Evolutionary conservation across 2,888 invertebrate genomes (phyloP), one percentile per base, ranked within the genome.

Genomic region (Amblyjoppa fuscipennis): DNA sequence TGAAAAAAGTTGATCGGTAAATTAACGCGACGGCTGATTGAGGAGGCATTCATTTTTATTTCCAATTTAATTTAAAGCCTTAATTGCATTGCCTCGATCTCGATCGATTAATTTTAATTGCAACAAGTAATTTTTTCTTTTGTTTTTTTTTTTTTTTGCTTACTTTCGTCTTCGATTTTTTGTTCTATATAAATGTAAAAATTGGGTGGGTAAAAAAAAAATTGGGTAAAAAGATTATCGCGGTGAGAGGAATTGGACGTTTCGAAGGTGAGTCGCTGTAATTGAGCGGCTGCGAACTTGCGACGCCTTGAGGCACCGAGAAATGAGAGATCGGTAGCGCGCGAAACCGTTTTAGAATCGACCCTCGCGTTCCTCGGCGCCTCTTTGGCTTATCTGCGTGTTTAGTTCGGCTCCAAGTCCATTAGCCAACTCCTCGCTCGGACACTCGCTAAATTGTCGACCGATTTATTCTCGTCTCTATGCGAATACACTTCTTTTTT

Each of bases 301-400:
- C 53, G 25, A 64, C 41, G 51, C 41, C 20, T 7, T 20, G 38
- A 11, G n/a, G 31, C n/a, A 51, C 13, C n/a, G 59, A 38, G 51
- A 68, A 73, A 70, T 41, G 49, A 31, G 69, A 25, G 74, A 83
- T 69, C 61, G 41, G 11, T 20, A 74, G 78, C 38, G 28, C 56
- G 34, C 49, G 49, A 68, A 78, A 74, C 83, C 78, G 74, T 79
- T 83, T 83, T 83, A 83, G 83, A 83, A 83, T 49, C 73, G 83
- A 78, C 83, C 83, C 78, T 83, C 78, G 83, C 83, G 74, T 83
- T 83, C 83, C 83, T 41, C 83, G n/a, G 16, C 13, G 61, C 61
- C 41, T 69, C 45, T 83, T 78, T 69, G 61, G 49, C 53, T 69
- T 74, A 83, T 79, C 83, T 64, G 41, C 49, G 66, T 56, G 3